These are phyloP conservation scores for Tetragonisca angustula DNA, from an alignment of 2,888 invertebrate species.

Conservation along the genomic window DNA sequence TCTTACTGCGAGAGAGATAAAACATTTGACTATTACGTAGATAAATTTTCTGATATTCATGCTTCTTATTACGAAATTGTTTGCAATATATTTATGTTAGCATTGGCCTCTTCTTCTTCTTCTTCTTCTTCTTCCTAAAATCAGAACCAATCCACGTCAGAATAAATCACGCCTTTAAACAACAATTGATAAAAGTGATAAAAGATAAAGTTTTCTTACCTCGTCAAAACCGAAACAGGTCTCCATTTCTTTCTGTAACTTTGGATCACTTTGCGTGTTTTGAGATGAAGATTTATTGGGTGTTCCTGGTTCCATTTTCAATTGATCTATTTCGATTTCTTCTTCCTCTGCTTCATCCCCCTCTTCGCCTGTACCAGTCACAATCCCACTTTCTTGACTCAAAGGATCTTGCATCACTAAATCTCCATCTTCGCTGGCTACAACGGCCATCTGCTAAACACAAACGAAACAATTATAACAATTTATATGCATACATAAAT, in stretches of 20 bases:
- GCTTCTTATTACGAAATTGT: slow-evolving; percentile 81
- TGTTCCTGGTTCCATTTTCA: slow-evolving; percentile 77
- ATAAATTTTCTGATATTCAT: slow-evolving; percentile 67
- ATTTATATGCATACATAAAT: neutral
- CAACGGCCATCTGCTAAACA: slow-evolving; percentile 83
- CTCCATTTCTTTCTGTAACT: slow-evolving; percentile 88
- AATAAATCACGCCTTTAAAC: neutral
- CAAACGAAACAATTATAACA: neutral
- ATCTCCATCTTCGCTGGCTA: slow-evolving; percentile 84
- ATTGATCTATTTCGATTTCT: slow-evolving; percentile 77
- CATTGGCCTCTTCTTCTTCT: slow-evolving; percentile 84
- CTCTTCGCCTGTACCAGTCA: slow-evolving; percentile 81
- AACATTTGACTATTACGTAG: slow-evolving; percentile 80
- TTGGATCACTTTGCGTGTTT: slow-evolving; percentile 76
- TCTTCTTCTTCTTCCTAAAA: slow-evolving; percentile 83
- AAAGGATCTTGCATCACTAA: slow-evolving; percentile 82
- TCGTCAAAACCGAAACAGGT: slow-evolving; percentile 93
- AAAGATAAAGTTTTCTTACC: slow-evolving; percentile 82
- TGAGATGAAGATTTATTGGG: slow-evolving; percentile 73
- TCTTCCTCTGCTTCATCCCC: slow-evolving; percentile 82
- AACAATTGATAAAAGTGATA: neutral
- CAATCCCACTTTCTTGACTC: slow-evolving; percentile 84
- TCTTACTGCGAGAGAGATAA: slow-evolving; percentile 73
- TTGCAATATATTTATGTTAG: slow-evolving; percentile 80
- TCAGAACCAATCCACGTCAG: neutral